These are phyloP conservation scores for Perizoma affinitatum DNA, from an alignment of 2,888 invertebrate genomes.

Conservation along the genomic window DNA sequence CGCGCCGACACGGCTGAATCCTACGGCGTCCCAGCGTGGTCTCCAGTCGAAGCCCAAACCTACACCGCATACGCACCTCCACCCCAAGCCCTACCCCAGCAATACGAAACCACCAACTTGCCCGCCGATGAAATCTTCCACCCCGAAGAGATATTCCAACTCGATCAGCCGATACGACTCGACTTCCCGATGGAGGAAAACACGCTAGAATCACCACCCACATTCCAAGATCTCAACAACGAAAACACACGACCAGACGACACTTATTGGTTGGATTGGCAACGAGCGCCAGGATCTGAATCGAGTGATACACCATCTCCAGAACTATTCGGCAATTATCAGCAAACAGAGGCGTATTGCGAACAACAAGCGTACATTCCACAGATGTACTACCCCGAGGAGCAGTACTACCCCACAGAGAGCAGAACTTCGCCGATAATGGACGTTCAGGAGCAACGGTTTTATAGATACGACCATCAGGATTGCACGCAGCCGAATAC, in stretches of 20 bases:
- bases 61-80: slow-evolving; percentile 65
- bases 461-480: slow-evolving; percentile 63
- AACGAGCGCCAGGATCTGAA: slow-evolving; percentile 74
- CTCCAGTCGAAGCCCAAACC: slow-evolving; percentile 59
- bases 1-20: slow-evolving; percentile 64
- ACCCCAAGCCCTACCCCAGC: slow-evolving; percentile 63
- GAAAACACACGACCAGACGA: slow-evolving; percentile 87
- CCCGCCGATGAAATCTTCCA: slow-evolving; percentile 88
- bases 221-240: slow-evolving; percentile 88
- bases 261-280: slow-evolving; percentile 84
- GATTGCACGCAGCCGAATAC: slow-evolving; percentile 63
- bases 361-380: slow-evolving; percentile 68
- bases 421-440: slow-evolving; percentile 66
- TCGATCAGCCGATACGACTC: slow-evolving; percentile 88
- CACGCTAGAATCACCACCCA: slow-evolving; percentile 86
- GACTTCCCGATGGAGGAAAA: slow-evolving; percentile 84
- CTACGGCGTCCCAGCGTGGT: slow-evolving; percentile 66
- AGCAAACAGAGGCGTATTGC: slow-evolving; percentile 69
- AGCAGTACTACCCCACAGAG: slow-evolving; percentile 70
- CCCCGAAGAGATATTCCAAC: slow-evolving; percentile 90
- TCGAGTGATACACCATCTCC: slow-evolving; percentile 85
- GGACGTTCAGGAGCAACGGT: slow-evolving; percentile 69
- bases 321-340: slow-evolving; percentile 77
- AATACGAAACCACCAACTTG: slow-evolving; percentile 85
- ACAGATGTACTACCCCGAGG: slow-evolving; percentile 73